phyloP scores from a whole-genome alignment of 1,140 invertebrate genomes.

The Eriosoma lanigerum region DNA sequence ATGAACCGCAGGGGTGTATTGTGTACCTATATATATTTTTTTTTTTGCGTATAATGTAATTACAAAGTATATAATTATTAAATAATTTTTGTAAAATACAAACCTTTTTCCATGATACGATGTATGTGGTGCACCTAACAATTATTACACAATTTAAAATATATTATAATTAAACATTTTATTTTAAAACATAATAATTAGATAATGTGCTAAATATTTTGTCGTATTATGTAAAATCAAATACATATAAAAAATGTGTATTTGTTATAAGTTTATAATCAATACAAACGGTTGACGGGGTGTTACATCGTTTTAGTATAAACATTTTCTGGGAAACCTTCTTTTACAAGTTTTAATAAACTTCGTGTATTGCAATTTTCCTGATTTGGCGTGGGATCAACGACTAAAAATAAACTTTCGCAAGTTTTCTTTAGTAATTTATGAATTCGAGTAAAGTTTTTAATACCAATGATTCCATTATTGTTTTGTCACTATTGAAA shows the following conservation, averaged over 20 bases:
- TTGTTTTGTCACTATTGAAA: not conserved
- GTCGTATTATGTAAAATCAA: not conserved
- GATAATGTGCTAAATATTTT: not conserved
- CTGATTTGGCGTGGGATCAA: constrained; percentile 5
- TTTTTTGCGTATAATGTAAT: too few relatives aligned
- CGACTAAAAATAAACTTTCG: constrained; percentile 9
- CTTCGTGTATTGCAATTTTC: not conserved
- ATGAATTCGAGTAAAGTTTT: not conserved
- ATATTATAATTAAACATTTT: too few relatives aligned
- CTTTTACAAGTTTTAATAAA: constrained; percentile 21
- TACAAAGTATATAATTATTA: too few relatives aligned
- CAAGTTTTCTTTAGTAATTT: constrained; percentile 10
- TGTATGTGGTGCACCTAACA: too few relatives aligned
- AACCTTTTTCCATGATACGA: too few relatives aligned
- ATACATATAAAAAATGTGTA: not conserved
- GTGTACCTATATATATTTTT: too few relatives aligned
- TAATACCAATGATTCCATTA: not conserved
- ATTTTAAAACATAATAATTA: not conserved
- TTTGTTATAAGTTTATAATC: not conserved
- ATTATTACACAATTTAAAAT: too few relatives aligned
- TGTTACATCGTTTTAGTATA: not conserved
- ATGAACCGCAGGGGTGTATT: too few relatives aligned
- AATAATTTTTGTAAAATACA: too few relatives aligned
- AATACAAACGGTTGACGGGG: not conserved
- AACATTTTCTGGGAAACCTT: not conserved